A percentile compares a stretch with the other conserved stretches of the same genome.
phyloP scores from a whole-genome alignment of 2,113 vertebrate genomes.

The Vulpes ferrilata region DNA sequence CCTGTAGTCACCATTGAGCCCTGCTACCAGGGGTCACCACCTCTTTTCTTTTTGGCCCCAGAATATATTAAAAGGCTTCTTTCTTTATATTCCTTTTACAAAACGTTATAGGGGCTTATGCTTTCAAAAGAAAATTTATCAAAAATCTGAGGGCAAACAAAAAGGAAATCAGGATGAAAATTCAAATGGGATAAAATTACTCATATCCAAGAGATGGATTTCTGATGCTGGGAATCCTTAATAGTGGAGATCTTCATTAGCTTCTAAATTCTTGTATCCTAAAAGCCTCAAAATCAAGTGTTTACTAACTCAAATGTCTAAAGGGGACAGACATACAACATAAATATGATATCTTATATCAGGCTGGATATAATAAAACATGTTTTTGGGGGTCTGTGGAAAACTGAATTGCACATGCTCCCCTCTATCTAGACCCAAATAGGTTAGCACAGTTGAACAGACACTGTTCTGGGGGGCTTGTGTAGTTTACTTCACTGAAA shows the following conservation, averaged over 20 bases:
- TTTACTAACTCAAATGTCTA: conserved; percentile 31
- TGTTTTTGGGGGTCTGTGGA: not conserved
- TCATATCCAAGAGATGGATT: not conserved
- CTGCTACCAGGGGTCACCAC: not conserved
- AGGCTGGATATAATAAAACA: not conserved
- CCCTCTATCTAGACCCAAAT: not conserved
- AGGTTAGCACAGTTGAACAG: not conserved
- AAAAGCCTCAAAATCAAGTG: not conserved
- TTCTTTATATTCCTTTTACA: conserved; percentile 53
- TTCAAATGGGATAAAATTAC: not conserved
- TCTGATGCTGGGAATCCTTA: conserved; percentile 11
- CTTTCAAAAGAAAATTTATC: conserved; percentile 52
- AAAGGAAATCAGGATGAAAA: conserved; percentile 37
- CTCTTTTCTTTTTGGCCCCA: not conserved
- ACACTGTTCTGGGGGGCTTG: not conserved
- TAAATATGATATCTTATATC: not conserved
- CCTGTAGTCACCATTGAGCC: not conserved
- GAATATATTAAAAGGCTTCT: conserved; percentile 19
- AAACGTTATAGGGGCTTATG: not conserved
- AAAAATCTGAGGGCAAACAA: not conserved
- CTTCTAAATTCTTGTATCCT: not conserved
- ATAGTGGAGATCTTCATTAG: not conserved
- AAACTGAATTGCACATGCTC: not conserved
- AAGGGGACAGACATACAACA: not conserved
- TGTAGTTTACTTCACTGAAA: conserved; percentile 22